phyloP scores from a whole-genome alignment of 2,888 invertebrate genomes.

The Nasonovia ribisnigri region DNA sequence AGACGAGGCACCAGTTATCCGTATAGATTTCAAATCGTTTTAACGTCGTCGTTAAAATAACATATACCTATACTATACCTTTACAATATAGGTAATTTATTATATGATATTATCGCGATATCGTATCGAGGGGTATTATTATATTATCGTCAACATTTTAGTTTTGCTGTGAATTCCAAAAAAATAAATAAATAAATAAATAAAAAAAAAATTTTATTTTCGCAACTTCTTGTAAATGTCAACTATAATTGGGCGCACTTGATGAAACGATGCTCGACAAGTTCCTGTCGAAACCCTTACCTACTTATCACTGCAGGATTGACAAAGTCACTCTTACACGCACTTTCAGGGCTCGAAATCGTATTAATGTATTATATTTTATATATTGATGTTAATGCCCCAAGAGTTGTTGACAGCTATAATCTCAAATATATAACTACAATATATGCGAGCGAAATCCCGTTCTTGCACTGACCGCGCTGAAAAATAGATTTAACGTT shows the following conservation, averaged over 20 bases:
- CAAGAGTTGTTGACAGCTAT: slow-evolving; percentile 7
- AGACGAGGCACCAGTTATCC: neutral
- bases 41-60: neutral
- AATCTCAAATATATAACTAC: neutral
- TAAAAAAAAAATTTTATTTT: neutral
- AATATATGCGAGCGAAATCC: neutral
- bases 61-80: too few species aligned
- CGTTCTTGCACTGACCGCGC: neutral
- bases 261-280: neutral
- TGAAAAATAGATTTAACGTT: neutral
- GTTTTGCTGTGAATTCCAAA: neutral
- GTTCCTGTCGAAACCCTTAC: neutral
- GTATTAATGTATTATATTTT: neutral
- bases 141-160: neutral
- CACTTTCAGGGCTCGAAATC: neutral
- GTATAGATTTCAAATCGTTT: neutral
- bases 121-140: neutral
- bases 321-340: neutral
- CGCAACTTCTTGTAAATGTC: neutral
- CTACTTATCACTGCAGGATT: neutral
- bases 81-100: too few species aligned
- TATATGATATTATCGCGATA: neutral
- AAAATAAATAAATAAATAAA: too few species aligned
- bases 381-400: neutral
- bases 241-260: neutral